Evolutionary conservation across 2,888 invertebrate species (phyloP).

Genomic region (Ennomos erosarius): DNA sequence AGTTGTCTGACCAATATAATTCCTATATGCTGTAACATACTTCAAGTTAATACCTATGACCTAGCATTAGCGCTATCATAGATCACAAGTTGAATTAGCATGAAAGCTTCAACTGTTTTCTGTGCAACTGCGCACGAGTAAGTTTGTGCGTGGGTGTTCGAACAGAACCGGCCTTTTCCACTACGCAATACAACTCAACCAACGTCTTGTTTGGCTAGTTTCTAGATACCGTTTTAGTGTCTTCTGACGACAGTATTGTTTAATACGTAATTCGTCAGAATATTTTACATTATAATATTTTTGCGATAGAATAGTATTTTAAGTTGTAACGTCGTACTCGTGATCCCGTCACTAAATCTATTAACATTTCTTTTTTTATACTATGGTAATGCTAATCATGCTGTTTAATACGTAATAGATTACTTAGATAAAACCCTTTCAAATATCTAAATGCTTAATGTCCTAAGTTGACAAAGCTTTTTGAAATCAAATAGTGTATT

Average conservation of each 20-base stretch:
- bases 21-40: constrained; percentile 5
- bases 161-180: constrained; percentile 40
- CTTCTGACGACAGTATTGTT: constrained; percentile 28
- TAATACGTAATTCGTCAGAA: too few relatives aligned
- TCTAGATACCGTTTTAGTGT: constrained; percentile 33
- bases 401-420: too few relatives aligned
- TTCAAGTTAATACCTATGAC: too few relatives aligned
- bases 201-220: constrained; percentile 10
- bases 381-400: too few relatives aligned
- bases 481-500: too few relatives aligned
- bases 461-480: too few relatives aligned
- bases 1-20: constrained; percentile 1
- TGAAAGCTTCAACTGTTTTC: constrained; percentile 57
- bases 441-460: too few relatives aligned
- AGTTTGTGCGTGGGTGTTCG: constrained; percentile 34
- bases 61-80: constrained; percentile 1
- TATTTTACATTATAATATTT: constrained; percentile 28
- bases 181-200: constrained; percentile 38
- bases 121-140: constrained; percentile 29
- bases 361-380: too few relatives aligned
- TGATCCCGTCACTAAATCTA: background rate
- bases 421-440: too few relatives aligned
- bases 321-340: constrained; percentile 2
- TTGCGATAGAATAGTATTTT: constrained; percentile 3
- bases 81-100: constrained; percentile 42